phyloP scores from a whole-genome alignment of 2,888 invertebrate genomes.

The Ormyrus labotus region DNA sequence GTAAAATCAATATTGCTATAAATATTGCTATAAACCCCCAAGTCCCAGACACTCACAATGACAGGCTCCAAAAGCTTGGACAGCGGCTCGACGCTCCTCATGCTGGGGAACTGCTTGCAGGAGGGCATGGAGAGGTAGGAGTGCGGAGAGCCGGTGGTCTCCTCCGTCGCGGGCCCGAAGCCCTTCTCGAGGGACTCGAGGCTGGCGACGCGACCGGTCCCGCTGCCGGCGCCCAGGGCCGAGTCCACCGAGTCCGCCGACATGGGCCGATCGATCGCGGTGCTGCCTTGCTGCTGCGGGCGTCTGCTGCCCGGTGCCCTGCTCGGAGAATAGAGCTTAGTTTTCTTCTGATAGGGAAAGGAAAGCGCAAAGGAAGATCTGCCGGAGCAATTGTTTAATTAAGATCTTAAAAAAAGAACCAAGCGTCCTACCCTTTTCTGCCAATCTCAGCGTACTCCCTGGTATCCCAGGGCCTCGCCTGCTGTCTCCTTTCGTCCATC shows the following conservation, averaged over 20 bases:
- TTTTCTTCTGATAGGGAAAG: no score
- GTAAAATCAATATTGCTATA: not conserved
- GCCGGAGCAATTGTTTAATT: not conserved
- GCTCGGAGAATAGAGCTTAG: not conserved
- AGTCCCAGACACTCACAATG: conserved; percentile 78
- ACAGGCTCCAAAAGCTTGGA: conserved; percentile 88
- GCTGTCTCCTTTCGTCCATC: conserved; percentile 59
- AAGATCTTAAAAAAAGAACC: no score
- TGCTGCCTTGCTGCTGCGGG: conserved; percentile 57
- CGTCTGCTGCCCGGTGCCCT: not conserved
- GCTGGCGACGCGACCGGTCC: conserved; percentile 59
- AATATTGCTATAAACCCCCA: not conserved
- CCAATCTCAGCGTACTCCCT: conserved; percentile 20
- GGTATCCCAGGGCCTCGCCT: conserved; percentile 28
- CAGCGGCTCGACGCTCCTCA: conserved; percentile 85
- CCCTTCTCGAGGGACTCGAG: conserved; percentile 66
- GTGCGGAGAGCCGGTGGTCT: conserved; percentile 77
- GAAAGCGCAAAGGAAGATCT: no score
- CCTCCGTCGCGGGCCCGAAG: conserved; percentile 63
- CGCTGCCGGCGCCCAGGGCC: not conserved
- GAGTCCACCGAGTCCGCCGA: conserved; percentile 65
- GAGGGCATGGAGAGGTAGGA: conserved; percentile 92
- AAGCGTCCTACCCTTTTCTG: conserved; percentile 31
- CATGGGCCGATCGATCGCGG: conserved; percentile 65
- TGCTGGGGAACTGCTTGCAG: conserved; percentile 89